Evolutionary conservation across 1,140 invertebrate species (phyloP), one percentile per base, ranked within the genome.

Genomic region (Drosophila nannoptera): DNA sequence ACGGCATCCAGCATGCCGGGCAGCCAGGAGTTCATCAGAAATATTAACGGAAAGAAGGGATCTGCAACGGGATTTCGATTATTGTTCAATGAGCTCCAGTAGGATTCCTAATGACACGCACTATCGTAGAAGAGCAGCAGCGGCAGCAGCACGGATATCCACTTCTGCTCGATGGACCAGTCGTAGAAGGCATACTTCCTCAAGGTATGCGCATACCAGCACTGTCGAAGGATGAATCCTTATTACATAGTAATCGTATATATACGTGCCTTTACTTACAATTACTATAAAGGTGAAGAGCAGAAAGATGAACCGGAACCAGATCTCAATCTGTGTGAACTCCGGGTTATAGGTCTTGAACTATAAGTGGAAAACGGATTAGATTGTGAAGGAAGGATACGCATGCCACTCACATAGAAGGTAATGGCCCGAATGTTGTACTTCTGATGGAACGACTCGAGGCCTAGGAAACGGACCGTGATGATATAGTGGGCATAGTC

Each of bases 131-230:
- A 91, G 54, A 99, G 91, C 1, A 99, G 91, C 1, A 98, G 90
- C n/a, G 97, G 96, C 65, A 99, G 90, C 29, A 99, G 91, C 22
- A 97, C 90, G 0, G 96, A 96, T 78, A 98, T 94, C 97, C 97
- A 99, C 90, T 97, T 97, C 87, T 99, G 97, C 90, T 99, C 98
- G 75, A 98, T 98, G 4, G 97, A 97, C 97, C 97, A 99, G 90
- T 98, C 97, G 74, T 94, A 93, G 4, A 97, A 91, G 0, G 94
- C 93, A 91, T 97, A 99, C 88, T 95, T 97, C 80, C 96, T 92
- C 55, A 99, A 90, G 0, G 94, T 94, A 90, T 97, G 95, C 5
- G 94, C 94, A 90, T 97, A 98, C 94, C 96, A 97, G 88, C 95
- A 97, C 97, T 99, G 90, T 9, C 4, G 48, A 14, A 32, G 48